Evolutionary conservation across 2,113 vertebrate species (phyloP).

Genomic region (Melanerpes formicivorus): DNA sequence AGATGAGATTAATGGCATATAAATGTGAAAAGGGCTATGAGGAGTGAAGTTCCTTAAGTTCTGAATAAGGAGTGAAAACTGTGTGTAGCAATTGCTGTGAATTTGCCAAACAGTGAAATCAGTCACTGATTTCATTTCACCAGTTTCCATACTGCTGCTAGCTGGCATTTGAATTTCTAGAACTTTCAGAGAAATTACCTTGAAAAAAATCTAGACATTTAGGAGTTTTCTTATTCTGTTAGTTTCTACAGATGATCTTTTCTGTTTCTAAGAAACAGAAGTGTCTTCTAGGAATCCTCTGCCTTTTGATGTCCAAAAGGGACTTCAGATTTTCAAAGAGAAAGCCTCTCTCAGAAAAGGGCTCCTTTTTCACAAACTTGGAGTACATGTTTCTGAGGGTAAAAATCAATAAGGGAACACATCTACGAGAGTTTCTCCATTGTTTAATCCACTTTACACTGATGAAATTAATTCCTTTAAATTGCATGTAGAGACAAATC

Average conservation of each 20-base stretch:
- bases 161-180: neutral
- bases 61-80: neutral
- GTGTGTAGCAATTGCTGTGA: neutral
- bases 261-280: neutral
- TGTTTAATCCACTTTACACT: neutral
- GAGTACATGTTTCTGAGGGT: neutral
- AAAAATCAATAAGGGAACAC: neutral
- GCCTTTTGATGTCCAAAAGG: neutral
- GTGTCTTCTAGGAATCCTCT: neutral
- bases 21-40: neutral
- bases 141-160: neutral
- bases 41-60: neutral
- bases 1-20: neutral
- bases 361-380: neutral
- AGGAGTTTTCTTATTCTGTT: neutral
- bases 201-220: neutral
- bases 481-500: neutral
- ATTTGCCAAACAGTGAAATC: neutral
- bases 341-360: neutral
- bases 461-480: neutral
- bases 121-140: neutral
- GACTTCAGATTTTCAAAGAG: neutral
- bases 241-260: neutral
- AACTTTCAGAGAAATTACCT: neutral
- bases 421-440: neutral